Evolutionary conservation across 2,888 invertebrate genomes (phyloP), one percentile per base, ranked within the genome.

Genomic region (Lepidocyrtoides sp.): DNA sequence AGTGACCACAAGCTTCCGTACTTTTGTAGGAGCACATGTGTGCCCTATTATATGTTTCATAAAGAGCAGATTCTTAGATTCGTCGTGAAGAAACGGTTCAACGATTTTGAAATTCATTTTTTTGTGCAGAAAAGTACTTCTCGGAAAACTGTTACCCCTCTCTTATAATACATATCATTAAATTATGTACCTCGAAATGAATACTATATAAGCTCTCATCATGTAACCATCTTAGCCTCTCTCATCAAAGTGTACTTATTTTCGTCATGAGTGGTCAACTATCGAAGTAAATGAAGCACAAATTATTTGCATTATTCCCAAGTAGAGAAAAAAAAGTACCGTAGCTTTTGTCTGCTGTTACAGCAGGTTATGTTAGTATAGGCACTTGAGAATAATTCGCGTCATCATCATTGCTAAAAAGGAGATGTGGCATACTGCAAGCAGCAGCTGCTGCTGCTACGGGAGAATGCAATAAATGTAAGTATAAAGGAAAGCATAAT

Each of bases 251-350:
- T n/a, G n/a, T n/a, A n/a, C n/a, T n/a, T n/a, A n/a, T n/a, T n/a
- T n/a, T n/a, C n/a, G n/a, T n/a, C n/a, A 29, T 54, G 36, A 41
- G 32, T 84, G 84, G 69, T 41, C 85, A 86, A 87, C 77, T 79
- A 87, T 79, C 79, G 87, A 87, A 87, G 79, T 87, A 87, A 87
- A 87, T 87, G 77, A 87, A 87, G 87, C 79, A 87, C n/a, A n/a
- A 87, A 79, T 87, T 87, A 79, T 79, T 77, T 87, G 57, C 77
- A 87, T 87, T 87, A 87, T 79, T 77, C n/a, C n/a, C n/a, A n/a
- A n/a, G n/a, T n/a, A n/a, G n/a, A n/a, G 66, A 26, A 48, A 66
- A 87, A 87, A 87, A 87, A 63, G 87, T 87, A 79, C 87, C 87
- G 87, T 87, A 79, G 60, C 32, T 44, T 10, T n/a, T n/a, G n/a